A percentile compares a stretch with the other conserved stretches of the same genome.
These are phyloP conservation scores for Scaptomyza cyrtandrae DNA, from an alignment of 2,888 invertebrate species.

Conservation along the genomic window DNA sequence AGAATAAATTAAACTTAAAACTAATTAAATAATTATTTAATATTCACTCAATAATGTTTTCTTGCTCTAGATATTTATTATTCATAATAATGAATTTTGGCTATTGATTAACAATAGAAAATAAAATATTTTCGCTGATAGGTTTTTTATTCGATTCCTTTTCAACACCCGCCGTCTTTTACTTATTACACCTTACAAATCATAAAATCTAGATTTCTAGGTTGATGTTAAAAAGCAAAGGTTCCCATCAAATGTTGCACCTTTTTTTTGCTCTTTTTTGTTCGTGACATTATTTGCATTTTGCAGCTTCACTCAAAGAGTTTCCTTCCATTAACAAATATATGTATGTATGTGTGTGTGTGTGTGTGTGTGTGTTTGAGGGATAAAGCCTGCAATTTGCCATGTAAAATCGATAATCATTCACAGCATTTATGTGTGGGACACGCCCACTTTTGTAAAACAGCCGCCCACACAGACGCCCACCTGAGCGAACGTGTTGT, in stretches of 20 bases:
- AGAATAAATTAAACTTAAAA: no score
- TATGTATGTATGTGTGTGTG: conserved; percentile 5
- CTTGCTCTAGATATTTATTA: no score
- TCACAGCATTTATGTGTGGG: conserved; percentile 69
- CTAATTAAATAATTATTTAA: no score
- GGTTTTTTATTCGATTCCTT: no score
- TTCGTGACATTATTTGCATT: conserved; percentile 27
- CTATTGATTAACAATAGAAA: no score
- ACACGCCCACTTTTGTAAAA: conserved; percentile 39
- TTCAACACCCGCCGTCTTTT: no score
- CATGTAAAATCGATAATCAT: conserved; percentile 80
- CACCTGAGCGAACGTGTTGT: conserved; percentile 65
- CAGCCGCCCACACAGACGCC: conserved; percentile 26
- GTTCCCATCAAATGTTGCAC: conserved; percentile 15
- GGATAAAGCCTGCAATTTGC: conserved; percentile 57
- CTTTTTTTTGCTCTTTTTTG: conserved; percentile 15
- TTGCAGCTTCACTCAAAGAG: not conserved
- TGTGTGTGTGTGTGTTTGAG: not conserved
- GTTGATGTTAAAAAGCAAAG: not conserved
- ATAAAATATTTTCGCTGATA: no score
- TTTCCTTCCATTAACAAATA: conserved; percentile 38
- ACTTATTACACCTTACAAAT: no score
- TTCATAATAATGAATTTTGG: no score
- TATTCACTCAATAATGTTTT: no score
- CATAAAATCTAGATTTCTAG: conserved; percentile 1